Evolutionary conservation across 2,888 invertebrate species (phyloP).

Genomic region (Drosophila ustulata): DNA sequence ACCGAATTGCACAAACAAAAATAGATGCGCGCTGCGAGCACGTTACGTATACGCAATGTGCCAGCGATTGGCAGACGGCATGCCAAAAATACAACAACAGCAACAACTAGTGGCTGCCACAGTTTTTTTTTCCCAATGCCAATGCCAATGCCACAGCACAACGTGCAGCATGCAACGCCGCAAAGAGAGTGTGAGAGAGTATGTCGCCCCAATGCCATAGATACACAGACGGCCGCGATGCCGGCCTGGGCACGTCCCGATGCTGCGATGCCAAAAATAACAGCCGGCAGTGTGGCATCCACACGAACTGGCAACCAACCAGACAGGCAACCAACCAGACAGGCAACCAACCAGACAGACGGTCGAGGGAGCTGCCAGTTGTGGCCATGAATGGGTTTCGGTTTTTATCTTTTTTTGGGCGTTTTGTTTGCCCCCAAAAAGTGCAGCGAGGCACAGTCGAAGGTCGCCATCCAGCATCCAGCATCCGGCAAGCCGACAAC

Average conservation of each 20-base stretch:
- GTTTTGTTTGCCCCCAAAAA: conserved; percentile 72
- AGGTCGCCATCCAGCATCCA: conserved; percentile 56
- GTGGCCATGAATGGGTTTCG: conserved; percentile 58
- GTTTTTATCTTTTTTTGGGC: conserved; percentile 56
- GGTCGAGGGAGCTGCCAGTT: conserved; percentile 5
- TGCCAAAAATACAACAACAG: conserved; percentile 63
- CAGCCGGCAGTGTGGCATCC: conserved; percentile 39
- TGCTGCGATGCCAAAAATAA: conserved; percentile 73
- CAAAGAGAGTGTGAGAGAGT: conserved; percentile 25
- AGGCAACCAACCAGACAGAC: conserved; percentile 6
- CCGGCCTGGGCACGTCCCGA: conserved; percentile 69
- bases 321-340: conserved; percentile 21
- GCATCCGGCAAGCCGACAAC: conserved; percentile 8
- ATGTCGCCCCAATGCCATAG: conserved; percentile 73
- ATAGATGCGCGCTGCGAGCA: conserved; percentile 28
- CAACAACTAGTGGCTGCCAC: conserved; percentile 59
- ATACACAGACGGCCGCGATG: conserved; percentile 54
- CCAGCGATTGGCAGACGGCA: conserved; percentile 50
- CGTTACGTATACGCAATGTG: conserved; percentile 72
- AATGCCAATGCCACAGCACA: conserved; percentile 75
- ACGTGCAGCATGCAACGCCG: conserved; percentile 59
- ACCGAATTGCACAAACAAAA: conserved; percentile 39
- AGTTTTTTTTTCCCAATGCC: conserved; percentile 74
- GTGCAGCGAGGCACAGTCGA: conserved; percentile 51
- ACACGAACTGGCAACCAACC: conserved; percentile 28